Evolutionary conservation across 2,888 invertebrate species (phyloP), one percentile per base, ranked within the genome.

Genomic region (Pardosa pseudoannulata): DNA sequence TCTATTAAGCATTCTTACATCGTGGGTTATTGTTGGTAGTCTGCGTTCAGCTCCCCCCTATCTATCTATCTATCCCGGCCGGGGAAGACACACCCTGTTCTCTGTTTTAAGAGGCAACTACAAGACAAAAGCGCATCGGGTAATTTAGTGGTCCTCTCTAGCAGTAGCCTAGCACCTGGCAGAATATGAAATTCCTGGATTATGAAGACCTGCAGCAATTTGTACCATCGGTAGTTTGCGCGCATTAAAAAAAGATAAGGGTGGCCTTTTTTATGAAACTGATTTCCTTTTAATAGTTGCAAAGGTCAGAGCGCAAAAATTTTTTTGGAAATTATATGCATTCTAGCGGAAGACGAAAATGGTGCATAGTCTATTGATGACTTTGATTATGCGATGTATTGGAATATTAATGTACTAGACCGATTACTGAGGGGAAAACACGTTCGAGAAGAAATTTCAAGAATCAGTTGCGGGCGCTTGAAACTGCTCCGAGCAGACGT

Each of bases 81-180:
- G 23, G 16, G 7, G 23, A 31, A 67, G 82, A 83, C 83, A 83
- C 83, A 83, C 83, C 83, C 83, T 50, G 67, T 50, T 76, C 83
- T 83, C 76, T 83, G 83, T 83, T 83, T 83, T 83, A 83, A 83
- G 83, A 78, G 67, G 82, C 73, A 73, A 73, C 79, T 80, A 76
- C 71, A 82, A 78, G 83, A 83, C 83, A 83, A 83, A 83, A 78
- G 76, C 78, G 76, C 78, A 83, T 46, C 32, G 72, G 71, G 64
- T 80, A 80, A 80, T 80, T 80, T 80, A 72, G 79, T 80, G 79
- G 65, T 80, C 67, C 74, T 67, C 72, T 72, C n/a, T n/a, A n/a
- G 67, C 72, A 72, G 83, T 83, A 81, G 80, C 80, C 19, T 65
- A 68, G 83, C 83, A 83, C 83, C 83, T 83, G 83, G 83, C 74